Base-by-base conservation (phyloP, 2,113 vertebrate species). In the Typhlomys cinereus region DNA sequence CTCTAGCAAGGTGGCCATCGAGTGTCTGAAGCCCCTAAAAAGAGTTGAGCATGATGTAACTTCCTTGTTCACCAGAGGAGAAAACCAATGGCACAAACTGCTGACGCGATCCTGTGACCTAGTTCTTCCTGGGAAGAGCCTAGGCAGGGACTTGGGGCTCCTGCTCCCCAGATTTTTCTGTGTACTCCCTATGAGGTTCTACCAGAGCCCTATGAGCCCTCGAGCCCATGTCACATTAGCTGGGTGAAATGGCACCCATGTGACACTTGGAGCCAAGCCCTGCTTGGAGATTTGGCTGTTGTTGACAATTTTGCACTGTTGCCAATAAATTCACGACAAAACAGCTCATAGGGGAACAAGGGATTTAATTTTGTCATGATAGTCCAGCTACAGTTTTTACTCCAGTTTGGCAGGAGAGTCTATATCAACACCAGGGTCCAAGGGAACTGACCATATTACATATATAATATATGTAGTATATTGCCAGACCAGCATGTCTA, bases 141-240 rank as follows among this genome's bases (percentile, higher is more conserved):
- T 21, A 10, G 39, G 6, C 34, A 52, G n/a, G n/a, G 64, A 44
- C 25, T 34, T 39, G 46, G 25, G 44, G 48, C 36, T 87, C 52
- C 41, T 1, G 3, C 7, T 11, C 21, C 64, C 36, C 3, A 25
- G 25, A 13, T 34, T 48, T 36, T 46, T 52, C 48, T 80, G 39
- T 85, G 48, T 25, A 4, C 9, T 5, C 0, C 3, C 1, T 25
- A 1, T 12, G 71, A 61, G 61, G 34, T 12, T 29, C 13, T 14
- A 0, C 31, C 57, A n/a, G 12, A 29, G 41, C 27, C 57, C 52
- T 29, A 9, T 34, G 13, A 2, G 1, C 36, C 1, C 15, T 3
- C 5, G 11, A 4, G 17, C 6, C 11, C 27, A 3, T 3, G 1
- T 62, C 39, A 0, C 7, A 4, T 17, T 15, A 76, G 4, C 29